Conservation (phyloP, 1,140 invertebrate species). For the Cryptotermes secundus region DNA sequence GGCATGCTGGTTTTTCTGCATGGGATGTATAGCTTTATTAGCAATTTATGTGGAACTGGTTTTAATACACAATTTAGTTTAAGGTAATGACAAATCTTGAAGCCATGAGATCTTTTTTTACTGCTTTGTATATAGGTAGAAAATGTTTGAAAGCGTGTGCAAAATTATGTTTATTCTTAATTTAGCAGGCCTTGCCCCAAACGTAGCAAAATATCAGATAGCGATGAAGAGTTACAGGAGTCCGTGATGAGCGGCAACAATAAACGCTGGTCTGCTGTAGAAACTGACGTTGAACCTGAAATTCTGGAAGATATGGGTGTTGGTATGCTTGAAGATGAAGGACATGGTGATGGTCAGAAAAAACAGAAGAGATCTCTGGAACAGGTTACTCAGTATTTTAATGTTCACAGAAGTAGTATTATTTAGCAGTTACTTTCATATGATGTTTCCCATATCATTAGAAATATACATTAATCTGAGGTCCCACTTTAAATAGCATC, state of each 20-base stretch:
- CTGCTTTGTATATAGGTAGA: no score
- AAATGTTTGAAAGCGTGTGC: no score
- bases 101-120: no score
- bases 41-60: no score
- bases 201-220: conserved; percentile 2
- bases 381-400: conserved; percentile 39
- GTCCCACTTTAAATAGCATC: no score
- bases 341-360: conserved; percentile 13
- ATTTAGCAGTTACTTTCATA: no score
- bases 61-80: no score
- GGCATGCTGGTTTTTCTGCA: no score
- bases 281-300: conserved; percentile 43
- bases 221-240: neutral
- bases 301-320: conserved; percentile 53
- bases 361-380: conserved; percentile 30
- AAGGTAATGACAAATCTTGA: no score
- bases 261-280: conserved; percentile 15
- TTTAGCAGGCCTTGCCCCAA: neutral
- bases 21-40: no score
- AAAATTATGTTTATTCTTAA: neutral
- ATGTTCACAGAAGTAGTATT: conserved; percentile 25
- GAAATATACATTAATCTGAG: no score
- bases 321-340: conserved; percentile 49
- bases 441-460: no score
- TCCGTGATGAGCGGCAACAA: neutral